Conservation (phyloP, 53 echinoderm and acorn worm species). For the Echinarachnius parma region DNA sequence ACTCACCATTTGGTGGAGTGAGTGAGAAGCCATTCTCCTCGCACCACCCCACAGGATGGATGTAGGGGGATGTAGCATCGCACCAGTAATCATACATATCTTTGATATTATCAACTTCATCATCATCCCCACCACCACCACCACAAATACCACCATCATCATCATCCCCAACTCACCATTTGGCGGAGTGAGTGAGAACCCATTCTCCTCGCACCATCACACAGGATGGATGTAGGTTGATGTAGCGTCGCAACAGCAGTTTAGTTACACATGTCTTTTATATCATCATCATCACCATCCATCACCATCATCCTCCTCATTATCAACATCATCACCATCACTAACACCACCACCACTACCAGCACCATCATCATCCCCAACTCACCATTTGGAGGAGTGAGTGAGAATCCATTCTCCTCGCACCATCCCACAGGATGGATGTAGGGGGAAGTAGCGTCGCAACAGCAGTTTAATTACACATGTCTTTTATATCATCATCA, state of each 20-base stretch:
- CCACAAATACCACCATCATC: too few relatives aligned
- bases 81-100: constrained; percentile 98
- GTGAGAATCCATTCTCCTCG: constrained; percentile 73
- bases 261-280: constrained; percentile 95
- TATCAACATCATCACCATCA: too few relatives aligned
- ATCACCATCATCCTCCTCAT: too few relatives aligned
- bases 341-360: too few relatives aligned
- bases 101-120: too few relatives aligned
- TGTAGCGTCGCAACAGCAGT: constrained; percentile 89
- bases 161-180: too few relatives aligned
- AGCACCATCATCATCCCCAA: too few relatives aligned
- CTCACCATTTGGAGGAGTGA: constrained; percentile 91
- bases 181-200: constrained; percentile 75
- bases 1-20: constrained; percentile 89
- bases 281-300: too few relatives aligned
- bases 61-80: constrained; percentile 88
- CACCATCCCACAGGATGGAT: constrained; percentile 99
- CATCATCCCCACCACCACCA: too few relatives aligned
- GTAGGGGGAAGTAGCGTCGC: constrained; percentile 86
- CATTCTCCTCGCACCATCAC: constrained; percentile 94
- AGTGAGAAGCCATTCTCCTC: constrained; percentile 78
- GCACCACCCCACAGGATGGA: constrained; percentile 98
- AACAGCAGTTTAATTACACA: too few relatives aligned
- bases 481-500: too few relatives aligned
- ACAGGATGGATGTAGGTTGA: constrained; percentile 96